Percentiles rank a stretch among this genome's conserved stretches.
Evolutionary conservation across 2,113 vertebrate species (phyloP).

Genomic region (Tachuris rubrigastra): DNA sequence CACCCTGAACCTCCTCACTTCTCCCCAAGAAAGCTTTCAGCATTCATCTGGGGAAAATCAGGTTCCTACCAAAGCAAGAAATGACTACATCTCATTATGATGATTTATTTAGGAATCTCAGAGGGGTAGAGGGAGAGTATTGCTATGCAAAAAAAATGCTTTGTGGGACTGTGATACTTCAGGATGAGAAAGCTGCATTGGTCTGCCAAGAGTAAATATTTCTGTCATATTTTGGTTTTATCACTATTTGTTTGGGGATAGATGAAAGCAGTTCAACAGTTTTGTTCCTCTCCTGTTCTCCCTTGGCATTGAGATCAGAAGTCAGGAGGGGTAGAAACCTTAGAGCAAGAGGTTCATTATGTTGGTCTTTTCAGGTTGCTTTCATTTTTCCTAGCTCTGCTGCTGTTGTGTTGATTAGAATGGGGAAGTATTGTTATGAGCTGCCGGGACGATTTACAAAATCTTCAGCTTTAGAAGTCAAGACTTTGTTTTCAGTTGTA

Average conservation of each 20-base stretch:
- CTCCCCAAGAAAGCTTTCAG: neutral
- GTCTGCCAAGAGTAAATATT: constrained; percentile 62
- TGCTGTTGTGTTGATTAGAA: neutral
- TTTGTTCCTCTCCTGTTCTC: constrained; percentile 39
- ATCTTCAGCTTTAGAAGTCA: constrained; percentile 57
- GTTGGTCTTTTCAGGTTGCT: neutral
- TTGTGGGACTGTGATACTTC: constrained; percentile 8
- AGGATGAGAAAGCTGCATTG: constrained; percentile 32
- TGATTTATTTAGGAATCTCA: neutral
- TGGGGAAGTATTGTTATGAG: neutral
- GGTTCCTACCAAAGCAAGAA: neutral
- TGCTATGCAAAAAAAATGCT: constrained; percentile 13
- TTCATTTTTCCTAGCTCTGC: neutral
- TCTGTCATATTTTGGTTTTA: constrained; percentile 64
- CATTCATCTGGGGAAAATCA: neutral
- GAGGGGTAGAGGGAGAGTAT: neutral
- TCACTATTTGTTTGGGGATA: neutral
- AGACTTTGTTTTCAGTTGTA: constrained; percentile 59
- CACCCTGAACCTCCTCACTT: neutral
- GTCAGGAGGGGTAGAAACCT: constrained; percentile 31
- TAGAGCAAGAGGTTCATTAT: neutral
- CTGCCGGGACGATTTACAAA: neutral
- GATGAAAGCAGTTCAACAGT: constrained; percentile 30
- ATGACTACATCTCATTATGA: fast-evolving
- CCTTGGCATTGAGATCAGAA: constrained; percentile 23